phyloP scores from a whole-genome alignment of 2,888 invertebrate genomes.

The Oligia latruncula region DNA sequence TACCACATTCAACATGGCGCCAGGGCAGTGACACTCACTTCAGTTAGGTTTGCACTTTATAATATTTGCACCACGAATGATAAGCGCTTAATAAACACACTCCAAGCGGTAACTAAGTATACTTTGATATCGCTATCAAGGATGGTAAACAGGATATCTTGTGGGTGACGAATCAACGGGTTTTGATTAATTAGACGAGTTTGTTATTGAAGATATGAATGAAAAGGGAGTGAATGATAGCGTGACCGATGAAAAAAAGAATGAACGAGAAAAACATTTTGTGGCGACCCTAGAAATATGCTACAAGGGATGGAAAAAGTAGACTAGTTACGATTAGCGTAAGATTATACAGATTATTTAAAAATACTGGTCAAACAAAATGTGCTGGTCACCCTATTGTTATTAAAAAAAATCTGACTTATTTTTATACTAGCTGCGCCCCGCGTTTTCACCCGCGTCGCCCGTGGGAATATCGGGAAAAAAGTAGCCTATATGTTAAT shows the following conservation, averaged over 20 bases:
- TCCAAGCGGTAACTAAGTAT: neutral
- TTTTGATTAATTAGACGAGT: conserved; percentile 3
- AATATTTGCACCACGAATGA: conserved; percentile 41
- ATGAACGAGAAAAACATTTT: no score
- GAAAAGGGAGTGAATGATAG: no score
- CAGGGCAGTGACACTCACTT: conserved; percentile 47
- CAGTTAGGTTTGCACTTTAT: conserved; percentile 8
- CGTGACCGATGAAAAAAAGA: neutral
- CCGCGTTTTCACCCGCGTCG: no score
- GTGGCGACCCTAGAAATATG: neutral
- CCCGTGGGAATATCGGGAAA: no score
- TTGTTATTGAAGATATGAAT: neutral
- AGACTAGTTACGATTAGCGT: neutral
- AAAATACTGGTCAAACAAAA: neutral
- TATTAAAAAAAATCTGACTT: no score
- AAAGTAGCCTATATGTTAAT: no score
- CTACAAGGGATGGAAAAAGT: neutral
- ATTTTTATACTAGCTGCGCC: no score
- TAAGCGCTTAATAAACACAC: conserved; percentile 40
- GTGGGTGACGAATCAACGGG: conserved; percentile 8
- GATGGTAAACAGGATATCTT: conserved; percentile 34
- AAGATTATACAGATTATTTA: neutral
- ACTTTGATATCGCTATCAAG: conserved; percentile 41
- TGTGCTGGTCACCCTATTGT: no score
- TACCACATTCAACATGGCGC: neutral